A percentile compares a stretch with the other conserved stretches of the same genome.
Conservation (phyloP, 2,113 vertebrate genomes). For the Psettodes erumei region DNA sequence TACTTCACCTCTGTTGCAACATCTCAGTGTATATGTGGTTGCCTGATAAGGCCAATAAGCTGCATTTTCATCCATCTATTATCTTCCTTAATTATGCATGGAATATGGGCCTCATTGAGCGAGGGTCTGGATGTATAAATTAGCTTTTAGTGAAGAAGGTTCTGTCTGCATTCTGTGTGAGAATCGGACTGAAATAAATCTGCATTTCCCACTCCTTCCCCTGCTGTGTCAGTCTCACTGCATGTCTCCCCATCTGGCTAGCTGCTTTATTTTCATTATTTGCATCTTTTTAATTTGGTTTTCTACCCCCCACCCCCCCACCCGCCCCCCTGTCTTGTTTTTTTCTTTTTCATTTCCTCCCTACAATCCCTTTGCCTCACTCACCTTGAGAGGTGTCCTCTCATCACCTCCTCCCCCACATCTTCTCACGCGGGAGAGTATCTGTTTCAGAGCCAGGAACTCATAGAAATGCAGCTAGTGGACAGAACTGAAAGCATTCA, state of each 20-base stretch:
- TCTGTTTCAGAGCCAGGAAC: constrained; percentile 67
- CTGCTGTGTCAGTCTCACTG: constrained; percentile 11
- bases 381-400: constrained; percentile 63
- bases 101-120: neutral
- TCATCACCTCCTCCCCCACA: constrained; percentile 7
- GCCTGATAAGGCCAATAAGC: neutral
- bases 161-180: constrained; percentile 8
- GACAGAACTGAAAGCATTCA: constrained; percentile 52
- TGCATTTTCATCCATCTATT: neutral
- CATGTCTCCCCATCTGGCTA: constrained; percentile 18
- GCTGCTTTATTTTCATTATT: constrained; percentile 29
- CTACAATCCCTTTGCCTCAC: constrained; percentile 37
- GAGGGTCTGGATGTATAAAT: constrained; percentile 8
- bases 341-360: constrained; percentile 9
- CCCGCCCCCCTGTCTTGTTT: neutral
- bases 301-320: neutral
- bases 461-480: constrained; percentile 50
- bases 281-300: constrained; percentile 23
- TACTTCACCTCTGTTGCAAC: constrained; percentile 12
- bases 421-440: constrained; percentile 55
- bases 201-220: constrained; percentile 11
- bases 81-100: constrained; percentile 13
- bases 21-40: neutral
- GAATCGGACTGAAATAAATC: constrained; percentile 20
- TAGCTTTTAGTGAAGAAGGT: neutral